Conservation (phyloP, 2,888 invertebrate species). For the Copidosoma aretas region DNA sequence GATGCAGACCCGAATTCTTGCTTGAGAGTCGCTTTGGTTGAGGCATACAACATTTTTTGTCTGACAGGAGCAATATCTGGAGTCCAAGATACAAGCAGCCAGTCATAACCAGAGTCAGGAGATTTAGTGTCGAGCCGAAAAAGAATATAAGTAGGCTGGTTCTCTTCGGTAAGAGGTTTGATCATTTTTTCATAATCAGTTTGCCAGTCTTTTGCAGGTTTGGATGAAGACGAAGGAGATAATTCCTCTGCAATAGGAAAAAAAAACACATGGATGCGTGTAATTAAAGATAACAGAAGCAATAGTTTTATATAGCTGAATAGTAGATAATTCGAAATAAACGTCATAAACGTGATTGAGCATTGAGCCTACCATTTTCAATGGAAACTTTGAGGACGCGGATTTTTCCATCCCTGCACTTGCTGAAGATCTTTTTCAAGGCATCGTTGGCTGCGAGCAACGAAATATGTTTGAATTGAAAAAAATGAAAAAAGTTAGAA, state of each 20-base stretch:
- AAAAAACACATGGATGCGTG: not conserved
- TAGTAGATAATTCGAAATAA: slow-evolving; percentile 19
- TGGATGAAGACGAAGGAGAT: slow-evolving; percentile 70
- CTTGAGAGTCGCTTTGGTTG: slow-evolving; percentile 95
- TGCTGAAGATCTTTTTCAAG: slow-evolving; percentile 80
- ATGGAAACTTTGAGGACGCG: slow-evolving; percentile 84
- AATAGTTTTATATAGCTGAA: no score
- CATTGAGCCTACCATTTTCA: slow-evolving; percentile 74
- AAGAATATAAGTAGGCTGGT: slow-evolving; percentile 89
- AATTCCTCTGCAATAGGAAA: slow-evolving; percentile 73
- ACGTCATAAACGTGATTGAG: not conserved
- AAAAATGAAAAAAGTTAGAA: not conserved
- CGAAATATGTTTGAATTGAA: not conserved
- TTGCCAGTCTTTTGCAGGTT: slow-evolving; percentile 80
- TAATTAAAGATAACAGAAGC: not conserved
- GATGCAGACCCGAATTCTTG: slow-evolving; percentile 94
- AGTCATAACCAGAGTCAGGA: slow-evolving; percentile 81
- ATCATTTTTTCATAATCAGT: slow-evolving; percentile 83
- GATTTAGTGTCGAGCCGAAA: slow-evolving; percentile 78
- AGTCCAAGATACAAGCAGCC: slow-evolving; percentile 93
- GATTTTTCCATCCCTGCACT: slow-evolving; percentile 81
- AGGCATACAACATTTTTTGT: slow-evolving; percentile 97
- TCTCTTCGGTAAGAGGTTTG: slow-evolving; percentile 74
- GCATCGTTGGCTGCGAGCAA: slow-evolving; percentile 76
- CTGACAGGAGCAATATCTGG: slow-evolving; percentile 91